phyloP scores from a whole-genome alignment of 2,797 vertebrate species.

The Babyrousa celebensis region DNA sequence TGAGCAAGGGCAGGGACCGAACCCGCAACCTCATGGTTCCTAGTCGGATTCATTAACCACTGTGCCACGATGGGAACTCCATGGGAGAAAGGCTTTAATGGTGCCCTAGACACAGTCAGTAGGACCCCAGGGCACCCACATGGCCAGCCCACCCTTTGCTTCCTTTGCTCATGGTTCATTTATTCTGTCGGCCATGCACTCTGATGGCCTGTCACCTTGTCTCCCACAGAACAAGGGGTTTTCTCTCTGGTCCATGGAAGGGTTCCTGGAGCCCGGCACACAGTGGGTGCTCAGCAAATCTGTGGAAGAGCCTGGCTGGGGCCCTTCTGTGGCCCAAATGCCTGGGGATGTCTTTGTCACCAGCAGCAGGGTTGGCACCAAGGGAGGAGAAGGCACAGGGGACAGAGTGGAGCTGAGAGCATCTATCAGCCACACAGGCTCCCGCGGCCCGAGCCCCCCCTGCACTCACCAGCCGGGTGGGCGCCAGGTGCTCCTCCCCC shows the following conservation, averaged over 20 bases:
- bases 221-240: too few relatives aligned
- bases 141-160: too few relatives aligned
- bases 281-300: not conserved
- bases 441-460: not conserved
- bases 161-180: fast-evolving
- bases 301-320: not conserved
- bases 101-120: not conserved
- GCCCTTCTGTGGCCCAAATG: not conserved
- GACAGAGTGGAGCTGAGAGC: not conserved
- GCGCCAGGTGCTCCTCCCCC: conserved; percentile 92
- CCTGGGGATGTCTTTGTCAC: too few relatives aligned
- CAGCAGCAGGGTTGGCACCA: not conserved
- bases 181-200: fast-evolving
- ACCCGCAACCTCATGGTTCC: too few relatives aligned
- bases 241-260: not conserved
- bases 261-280: not conserved
- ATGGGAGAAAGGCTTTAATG: not conserved
- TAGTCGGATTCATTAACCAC: too few relatives aligned
- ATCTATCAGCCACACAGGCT: not conserved
- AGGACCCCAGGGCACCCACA: fast-evolving
- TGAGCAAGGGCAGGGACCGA: too few relatives aligned
- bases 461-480: conserved; percentile 93
- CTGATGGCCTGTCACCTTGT: fast-evolving
- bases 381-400: not conserved
- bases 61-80: too few relatives aligned